These are phyloP conservation scores for Chrysolina oricalcia DNA, from an alignment of 2,888 invertebrate genomes.

Conservation along the genomic window DNA sequence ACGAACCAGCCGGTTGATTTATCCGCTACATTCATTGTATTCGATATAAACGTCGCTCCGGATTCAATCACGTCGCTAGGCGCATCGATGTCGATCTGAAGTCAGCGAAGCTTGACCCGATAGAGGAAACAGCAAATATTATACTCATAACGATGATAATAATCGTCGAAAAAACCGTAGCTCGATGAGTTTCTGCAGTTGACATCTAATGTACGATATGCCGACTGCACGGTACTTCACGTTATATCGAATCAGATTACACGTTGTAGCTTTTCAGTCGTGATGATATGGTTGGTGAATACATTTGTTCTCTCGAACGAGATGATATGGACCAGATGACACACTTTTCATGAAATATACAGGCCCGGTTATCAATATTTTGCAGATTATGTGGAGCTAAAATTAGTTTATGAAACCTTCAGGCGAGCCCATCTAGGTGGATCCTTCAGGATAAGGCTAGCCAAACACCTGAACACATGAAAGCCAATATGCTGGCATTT, in stretches of 20 bases:
- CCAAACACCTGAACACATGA: too few relatives aligned
- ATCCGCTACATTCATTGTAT: constrained; percentile 35
- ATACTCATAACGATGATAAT: constrained; percentile 22
- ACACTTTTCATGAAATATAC: not conserved
- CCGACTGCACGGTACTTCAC: constrained; percentile 21
- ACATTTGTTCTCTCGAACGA: not conserved
- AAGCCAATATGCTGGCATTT: too few relatives aligned
- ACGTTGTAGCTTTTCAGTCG: constrained; percentile 26
- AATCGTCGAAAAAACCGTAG: constrained; percentile 21
- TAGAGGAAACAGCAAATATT: constrained; percentile 48
- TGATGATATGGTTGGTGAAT: constrained; percentile 27
- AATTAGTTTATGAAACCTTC: too few relatives aligned
- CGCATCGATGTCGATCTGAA: constrained; percentile 13
- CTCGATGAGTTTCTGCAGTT: constrained; percentile 31
- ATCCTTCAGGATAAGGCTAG: too few relatives aligned
- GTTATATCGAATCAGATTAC: constrained; percentile 34
- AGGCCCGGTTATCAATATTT: not conserved
- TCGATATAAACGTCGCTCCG: constrained; percentile 46
- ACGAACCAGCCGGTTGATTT: constrained; percentile 31
- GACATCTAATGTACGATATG: constrained; percentile 34
- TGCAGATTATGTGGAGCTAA: too few relatives aligned
- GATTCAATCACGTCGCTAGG: constrained; percentile 52
- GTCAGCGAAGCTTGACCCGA: constrained; percentile 49
- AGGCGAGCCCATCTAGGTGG: too few relatives aligned
- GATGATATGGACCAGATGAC: constrained; percentile 1